Evolutionary conservation across 2,113 vertebrate species (phyloP).

Genomic region (Aleadryas rufinucha): DNA sequence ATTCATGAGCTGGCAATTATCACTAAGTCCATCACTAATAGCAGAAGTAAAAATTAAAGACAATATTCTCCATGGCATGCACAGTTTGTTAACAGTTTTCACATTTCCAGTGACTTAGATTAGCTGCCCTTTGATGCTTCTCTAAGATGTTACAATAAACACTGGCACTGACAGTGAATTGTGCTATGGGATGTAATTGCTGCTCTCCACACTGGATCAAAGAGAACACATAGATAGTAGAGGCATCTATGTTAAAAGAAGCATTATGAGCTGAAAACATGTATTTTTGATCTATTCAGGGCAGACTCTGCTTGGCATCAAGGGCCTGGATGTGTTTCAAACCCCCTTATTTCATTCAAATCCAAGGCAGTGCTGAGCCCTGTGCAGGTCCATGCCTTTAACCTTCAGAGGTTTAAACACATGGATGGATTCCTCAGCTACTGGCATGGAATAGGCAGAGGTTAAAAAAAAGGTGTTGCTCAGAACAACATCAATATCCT

Average conservation of each 20-base stretch:
- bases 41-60: background rate
- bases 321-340: background rate
- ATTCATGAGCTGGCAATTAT: constrained; percentile 69
- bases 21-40: background rate
- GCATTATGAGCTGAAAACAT: background rate
- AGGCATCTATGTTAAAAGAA: background rate
- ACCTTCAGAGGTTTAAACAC: background rate
- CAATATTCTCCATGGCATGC: background rate
- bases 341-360: background rate
- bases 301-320: background rate
- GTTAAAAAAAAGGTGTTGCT: background rate
- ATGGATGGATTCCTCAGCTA: background rate
- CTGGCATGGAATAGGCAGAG: background rate
- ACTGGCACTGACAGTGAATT: background rate
- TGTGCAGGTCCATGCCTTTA: background rate
- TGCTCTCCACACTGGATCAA: background rate
- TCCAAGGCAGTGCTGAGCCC: background rate
- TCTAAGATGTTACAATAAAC: background rate
- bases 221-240: background rate
- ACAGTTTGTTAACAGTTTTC: background rate
- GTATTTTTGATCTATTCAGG: background rate
- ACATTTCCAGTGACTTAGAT: background rate
- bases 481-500: background rate
- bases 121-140: background rate
- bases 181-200: background rate